Evolutionary conservation across 2,888 invertebrate species (phyloP).

Genomic region (Eupithecia inturbata): DNA sequence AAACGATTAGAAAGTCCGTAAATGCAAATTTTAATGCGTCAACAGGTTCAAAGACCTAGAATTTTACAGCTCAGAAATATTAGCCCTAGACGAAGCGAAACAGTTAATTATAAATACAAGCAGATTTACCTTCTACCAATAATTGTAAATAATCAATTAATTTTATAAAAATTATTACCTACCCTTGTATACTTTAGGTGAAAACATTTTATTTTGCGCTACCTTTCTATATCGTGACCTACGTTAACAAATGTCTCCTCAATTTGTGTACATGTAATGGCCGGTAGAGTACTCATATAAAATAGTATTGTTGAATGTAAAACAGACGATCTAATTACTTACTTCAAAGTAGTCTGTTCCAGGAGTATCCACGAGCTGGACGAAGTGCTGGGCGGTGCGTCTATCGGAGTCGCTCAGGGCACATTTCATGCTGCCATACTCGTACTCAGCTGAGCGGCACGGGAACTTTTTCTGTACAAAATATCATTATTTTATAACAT

Average conservation of each 20-base stretch:
- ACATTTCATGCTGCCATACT: slow-evolving; percentile 96
- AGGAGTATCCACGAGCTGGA: slow-evolving; percentile 94
- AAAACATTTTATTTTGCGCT: not conserved
- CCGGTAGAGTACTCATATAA: not conserved
- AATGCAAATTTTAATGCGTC: not conserved
- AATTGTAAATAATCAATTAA: not conserved
- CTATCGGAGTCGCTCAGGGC: slow-evolving; percentile 95
- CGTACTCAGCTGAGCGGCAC: slow-evolving; percentile 96
- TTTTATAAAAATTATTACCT: not conserved
- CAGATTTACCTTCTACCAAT: not conserved
- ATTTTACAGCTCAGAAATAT: not conserved
- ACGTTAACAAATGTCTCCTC: not conserved
- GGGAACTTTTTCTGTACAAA: slow-evolving; percentile 90
- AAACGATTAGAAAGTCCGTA: not conserved
- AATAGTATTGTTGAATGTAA: not conserved
- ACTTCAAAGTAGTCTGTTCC: slow-evolving; percentile 83
- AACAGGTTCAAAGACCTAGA: not conserved
- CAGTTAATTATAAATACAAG: not conserved
- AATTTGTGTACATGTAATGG: not conserved
- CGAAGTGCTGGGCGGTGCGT: slow-evolving; percentile 93
- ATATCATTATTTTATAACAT: slow-evolving; percentile 25
- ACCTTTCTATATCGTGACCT: not conserved
- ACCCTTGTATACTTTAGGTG: not conserved
- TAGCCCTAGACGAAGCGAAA: not conserved
- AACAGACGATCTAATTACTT: slow-evolving; percentile 26